Conservation (phyloP, 2,113 vertebrate genomes). For the Grus americana region DNA sequence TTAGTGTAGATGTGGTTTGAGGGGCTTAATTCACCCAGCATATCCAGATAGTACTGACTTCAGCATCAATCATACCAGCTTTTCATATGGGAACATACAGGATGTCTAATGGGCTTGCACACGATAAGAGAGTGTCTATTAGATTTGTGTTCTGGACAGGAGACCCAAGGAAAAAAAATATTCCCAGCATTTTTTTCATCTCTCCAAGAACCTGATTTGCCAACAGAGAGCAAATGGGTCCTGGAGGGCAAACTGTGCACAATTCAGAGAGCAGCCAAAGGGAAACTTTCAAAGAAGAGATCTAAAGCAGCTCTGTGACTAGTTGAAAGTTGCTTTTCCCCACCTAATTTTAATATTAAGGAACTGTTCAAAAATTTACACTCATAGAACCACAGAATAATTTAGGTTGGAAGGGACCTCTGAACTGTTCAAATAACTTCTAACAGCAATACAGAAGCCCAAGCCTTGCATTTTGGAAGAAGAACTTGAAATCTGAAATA, state of each 20-base stretch:
- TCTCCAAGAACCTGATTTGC: not conserved
- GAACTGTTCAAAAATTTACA: conserved; percentile 53
- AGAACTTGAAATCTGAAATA: conserved; percentile 6
- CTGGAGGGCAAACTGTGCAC: not conserved
- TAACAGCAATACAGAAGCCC: not conserved
- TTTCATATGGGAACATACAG: not conserved
- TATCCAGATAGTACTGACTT: not conserved
- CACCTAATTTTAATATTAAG: conserved; percentile 54
- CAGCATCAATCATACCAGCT: not conserved
- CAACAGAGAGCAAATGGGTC: not conserved
- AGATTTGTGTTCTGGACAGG: not conserved
- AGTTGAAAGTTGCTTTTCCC: conserved; percentile 33
- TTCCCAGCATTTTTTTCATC: not conserved
- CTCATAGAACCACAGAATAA: conserved; percentile 28
- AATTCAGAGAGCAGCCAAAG: conserved; percentile 10
- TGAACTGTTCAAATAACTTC: conserved; percentile 45
- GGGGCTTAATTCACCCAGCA: not conserved
- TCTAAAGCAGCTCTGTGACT: conserved; percentile 49
- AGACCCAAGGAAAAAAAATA: not conserved
- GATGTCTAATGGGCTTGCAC: not conserved
- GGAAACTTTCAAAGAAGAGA: conserved; percentile 37
- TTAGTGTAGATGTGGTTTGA: not conserved
- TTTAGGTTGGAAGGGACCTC: conserved; percentile 25
- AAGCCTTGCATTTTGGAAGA: not conserved
- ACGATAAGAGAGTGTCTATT: not conserved